Evolutionary conservation across 2,797 vertebrate genomes (phyloP).

Genomic region (Presbytis comata): DNA sequence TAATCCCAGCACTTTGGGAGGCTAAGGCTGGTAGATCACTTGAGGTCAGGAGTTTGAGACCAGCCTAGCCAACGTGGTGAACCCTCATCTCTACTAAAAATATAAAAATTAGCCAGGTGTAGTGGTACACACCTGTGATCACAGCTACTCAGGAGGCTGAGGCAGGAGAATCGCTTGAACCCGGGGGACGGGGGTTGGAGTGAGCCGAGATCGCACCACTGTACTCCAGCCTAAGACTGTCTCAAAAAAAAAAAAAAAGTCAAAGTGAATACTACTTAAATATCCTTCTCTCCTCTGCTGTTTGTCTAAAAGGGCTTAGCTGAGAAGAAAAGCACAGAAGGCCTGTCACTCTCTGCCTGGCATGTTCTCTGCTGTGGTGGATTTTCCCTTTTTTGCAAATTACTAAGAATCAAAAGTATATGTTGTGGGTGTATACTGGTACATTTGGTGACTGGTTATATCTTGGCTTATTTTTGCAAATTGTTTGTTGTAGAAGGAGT

Average conservation of each 20-base stretch:
- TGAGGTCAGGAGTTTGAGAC: background rate
- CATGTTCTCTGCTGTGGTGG: background rate
- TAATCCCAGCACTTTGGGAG: background rate
- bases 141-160: background rate
- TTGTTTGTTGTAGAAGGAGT: conserved; percentile 50
- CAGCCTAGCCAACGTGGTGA: background rate
- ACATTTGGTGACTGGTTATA: conserved; percentile 20
- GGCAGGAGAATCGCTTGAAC: background rate
- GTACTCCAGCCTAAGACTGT: background rate
- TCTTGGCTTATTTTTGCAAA: conserved; percentile 37
- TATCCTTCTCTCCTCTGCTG: background rate
- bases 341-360: background rate
- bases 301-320: background rate
- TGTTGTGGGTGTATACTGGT: background rate
- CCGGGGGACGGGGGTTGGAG: background rate
- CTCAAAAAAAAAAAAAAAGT: background rate
- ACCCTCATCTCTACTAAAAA: background rate
- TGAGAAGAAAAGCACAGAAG: background rate
- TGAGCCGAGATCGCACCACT: background rate
- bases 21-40: background rate
- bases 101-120: background rate
- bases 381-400: conserved; percentile 35
- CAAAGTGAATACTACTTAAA: background rate
- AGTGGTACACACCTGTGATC: background rate
- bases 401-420: conserved; percentile 39